Conservation (phyloP, 2,888 invertebrate species). For the Ligdia adustata region DNA sequence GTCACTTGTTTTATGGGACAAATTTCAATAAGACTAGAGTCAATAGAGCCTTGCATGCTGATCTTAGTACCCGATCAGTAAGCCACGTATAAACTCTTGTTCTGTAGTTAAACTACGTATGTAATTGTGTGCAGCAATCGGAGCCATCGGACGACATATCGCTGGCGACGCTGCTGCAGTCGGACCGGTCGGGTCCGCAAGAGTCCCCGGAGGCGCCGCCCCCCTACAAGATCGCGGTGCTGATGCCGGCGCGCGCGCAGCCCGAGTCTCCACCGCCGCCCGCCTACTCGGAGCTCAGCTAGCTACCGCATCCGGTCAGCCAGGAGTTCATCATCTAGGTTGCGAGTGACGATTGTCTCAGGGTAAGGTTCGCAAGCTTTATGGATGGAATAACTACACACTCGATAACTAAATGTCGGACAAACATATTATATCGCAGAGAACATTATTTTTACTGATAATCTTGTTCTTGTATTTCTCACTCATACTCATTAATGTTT, state of each 20-base stretch:
- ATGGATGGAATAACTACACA: too few relatives aligned
- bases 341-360: neutral
- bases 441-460: too few relatives aligned
- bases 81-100: too few relatives aligned
- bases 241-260: slow-evolving; percentile 85
- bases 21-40: too few relatives aligned
- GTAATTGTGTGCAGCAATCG: slow-evolving; percentile 36
- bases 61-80: too few relatives aligned
- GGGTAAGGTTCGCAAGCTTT: slow-evolving; percentile 46
- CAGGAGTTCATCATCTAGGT: slow-evolving; percentile 72
- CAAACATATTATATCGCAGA: too few relatives aligned
- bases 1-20: too few relatives aligned
- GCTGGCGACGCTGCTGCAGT: slow-evolving; percentile 58
- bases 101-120: too few relatives aligned
- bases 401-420: too few relatives aligned
- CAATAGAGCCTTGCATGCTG: too few relatives aligned
- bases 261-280: slow-evolving; percentile 85
- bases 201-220: slow-evolving; percentile 83
- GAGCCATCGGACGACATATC: slow-evolving; percentile 69
- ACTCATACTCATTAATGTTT: too few relatives aligned
- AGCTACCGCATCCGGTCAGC: slow-evolving; percentile 65
- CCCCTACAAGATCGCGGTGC: slow-evolving; percentile 93
- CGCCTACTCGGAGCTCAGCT: slow-evolving; percentile 90
- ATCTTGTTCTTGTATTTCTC: too few relatives aligned
- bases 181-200: slow-evolving; percentile 43